Percentiles rank a stretch among this genome's conserved stretches.
Conservation (phyloP, 30 jellyfish, hydroid and myxozoan species). For the Sanderia malayensis region DNA sequence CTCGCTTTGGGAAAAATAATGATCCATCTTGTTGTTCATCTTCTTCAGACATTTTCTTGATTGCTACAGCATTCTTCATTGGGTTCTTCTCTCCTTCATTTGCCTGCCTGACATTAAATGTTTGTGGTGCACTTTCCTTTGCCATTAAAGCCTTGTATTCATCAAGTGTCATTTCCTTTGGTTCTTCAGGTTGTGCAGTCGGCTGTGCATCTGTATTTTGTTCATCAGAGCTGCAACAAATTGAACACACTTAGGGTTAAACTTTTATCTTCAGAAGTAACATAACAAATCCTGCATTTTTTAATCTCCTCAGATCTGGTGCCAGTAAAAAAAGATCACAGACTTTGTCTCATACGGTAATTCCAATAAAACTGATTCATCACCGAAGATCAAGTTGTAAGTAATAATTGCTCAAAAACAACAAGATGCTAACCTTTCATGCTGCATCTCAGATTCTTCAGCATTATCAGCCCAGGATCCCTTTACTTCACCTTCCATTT, state of each 20-base stretch:
- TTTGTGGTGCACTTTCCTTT: conserved; percentile 41
- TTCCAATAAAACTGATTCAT: conserved; percentile 15
- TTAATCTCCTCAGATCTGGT: not conserved
- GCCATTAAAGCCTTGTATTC: conserved; percentile 70
- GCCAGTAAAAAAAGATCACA: not conserved
- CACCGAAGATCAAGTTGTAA: conserved; percentile 5
- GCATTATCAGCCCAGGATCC: conserved; percentile 80
- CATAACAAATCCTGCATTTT: no score
- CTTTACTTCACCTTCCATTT: conserved; percentile 66
- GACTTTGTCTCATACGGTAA: conserved; percentile 6
- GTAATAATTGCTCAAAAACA: no score
- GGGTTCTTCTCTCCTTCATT: conserved; percentile 85
- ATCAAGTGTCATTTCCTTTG: conserved; percentile 72
- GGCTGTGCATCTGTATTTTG: conserved; percentile 23
- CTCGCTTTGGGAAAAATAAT: conserved; percentile 88
- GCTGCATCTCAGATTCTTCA: conserved; percentile 55
- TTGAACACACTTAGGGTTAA: no score
- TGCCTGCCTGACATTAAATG: conserved; percentile 79
- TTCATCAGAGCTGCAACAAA: not conserved
- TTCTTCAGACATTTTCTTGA: conserved; percentile 74
- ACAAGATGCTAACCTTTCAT: conserved; percentile 44
- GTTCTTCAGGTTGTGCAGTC: conserved; percentile 39
- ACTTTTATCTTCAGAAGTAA: no score
- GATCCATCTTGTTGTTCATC: conserved; percentile 81
- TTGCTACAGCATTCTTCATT: conserved; percentile 50